A percentile compares a stretch with the other conserved stretches of the same genome.
Evolutionary conservation across 1,140 invertebrate genomes (phyloP).

Genomic region (Leptoteleia sp.): DNA sequence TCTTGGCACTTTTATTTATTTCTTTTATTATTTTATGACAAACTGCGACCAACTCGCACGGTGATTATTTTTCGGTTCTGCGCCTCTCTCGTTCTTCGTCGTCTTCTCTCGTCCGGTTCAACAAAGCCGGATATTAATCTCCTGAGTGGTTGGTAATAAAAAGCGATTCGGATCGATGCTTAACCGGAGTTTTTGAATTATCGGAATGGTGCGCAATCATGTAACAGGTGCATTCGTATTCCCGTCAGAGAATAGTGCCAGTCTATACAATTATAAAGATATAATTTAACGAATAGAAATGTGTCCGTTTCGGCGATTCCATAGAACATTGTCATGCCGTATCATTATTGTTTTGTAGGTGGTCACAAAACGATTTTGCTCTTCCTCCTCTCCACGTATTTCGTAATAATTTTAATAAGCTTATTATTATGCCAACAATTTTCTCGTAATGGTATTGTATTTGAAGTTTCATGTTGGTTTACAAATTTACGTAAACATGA

Average conservation of each 20-base stretch:
- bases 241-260: constrained; percentile 47
- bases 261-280: constrained; percentile 60
- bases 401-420: no score
- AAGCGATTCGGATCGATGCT: constrained; percentile 68
- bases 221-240: constrained; percentile 67
- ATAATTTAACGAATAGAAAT: constrained; percentile 57
- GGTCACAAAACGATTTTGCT: no score
- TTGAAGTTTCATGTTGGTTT: no score
- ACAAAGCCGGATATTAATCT: constrained; percentile 69
- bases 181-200: constrained; percentile 68
- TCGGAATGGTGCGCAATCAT: constrained; percentile 66
- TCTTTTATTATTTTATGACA: constrained; percentile 66
- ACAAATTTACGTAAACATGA: no score
- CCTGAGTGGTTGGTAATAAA: constrained; percentile 68
- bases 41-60: constrained; percentile 58
- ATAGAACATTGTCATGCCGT: background rate
- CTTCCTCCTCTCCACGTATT: no score
- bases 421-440: no score
- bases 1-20: constrained; percentile 57
- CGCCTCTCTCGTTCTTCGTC: constrained; percentile 60
- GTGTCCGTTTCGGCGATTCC: constrained; percentile 21
- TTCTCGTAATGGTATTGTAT: no score
- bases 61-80: constrained; percentile 66
- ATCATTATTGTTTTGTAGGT: constrained; percentile 20
- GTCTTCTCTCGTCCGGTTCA: constrained; percentile 64